Evolutionary conservation across 1,140 invertebrate genomes (phyloP), one percentile per base, ranked within the genome.

Genomic region (Apis florea): DNA sequence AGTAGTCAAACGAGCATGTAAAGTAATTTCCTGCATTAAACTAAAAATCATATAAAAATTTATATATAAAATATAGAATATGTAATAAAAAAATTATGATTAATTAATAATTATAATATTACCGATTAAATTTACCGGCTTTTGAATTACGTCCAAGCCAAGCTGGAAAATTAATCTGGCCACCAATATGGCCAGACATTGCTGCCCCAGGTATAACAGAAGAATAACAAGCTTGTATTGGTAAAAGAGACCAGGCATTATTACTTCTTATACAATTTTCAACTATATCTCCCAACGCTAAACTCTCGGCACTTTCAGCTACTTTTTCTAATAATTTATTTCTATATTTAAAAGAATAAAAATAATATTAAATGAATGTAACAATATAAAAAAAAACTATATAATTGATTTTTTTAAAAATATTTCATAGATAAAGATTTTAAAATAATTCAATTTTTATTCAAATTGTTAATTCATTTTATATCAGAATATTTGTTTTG

Each of bases 81-180:
- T 9, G 2, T 53, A 61, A 49, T 47, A 56, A 26, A 4, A 53
- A 47, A 72, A 68, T 40, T 40, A 40, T 40, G 4, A 40, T 40
- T 40, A 40, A n/a, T 2, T 76, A 64, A 10, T 40, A 40, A 54
- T 56, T 24, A 51, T 63, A 17, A 51, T n/a, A 69, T 26, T 86
- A 98, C 97, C 95, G 96, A 66, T 97, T 95, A 89, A 97, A 95
- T 94, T 99, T 99, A 84, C 94, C 96, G 71, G 95, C 94, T 72
- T 95, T 96, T 0, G 98, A 99, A 94, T 99, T 98, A 93, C 98
- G 98, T 0, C 99, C 99, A 53, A 99, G 95, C 98, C 98, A 99
- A 26, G 95, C 92, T 9, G 99, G 99, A 93, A 99, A 99, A 88
- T 97, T 95, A 15, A 99, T 97, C 94, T 97, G 96, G 0, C 95